Percentiles rank a stretch among this genome's conserved stretches.
Evolutionary conservation across 2,797 vertebrate species (phyloP).

Genomic region (Emydoidea blandingii): DNA sequence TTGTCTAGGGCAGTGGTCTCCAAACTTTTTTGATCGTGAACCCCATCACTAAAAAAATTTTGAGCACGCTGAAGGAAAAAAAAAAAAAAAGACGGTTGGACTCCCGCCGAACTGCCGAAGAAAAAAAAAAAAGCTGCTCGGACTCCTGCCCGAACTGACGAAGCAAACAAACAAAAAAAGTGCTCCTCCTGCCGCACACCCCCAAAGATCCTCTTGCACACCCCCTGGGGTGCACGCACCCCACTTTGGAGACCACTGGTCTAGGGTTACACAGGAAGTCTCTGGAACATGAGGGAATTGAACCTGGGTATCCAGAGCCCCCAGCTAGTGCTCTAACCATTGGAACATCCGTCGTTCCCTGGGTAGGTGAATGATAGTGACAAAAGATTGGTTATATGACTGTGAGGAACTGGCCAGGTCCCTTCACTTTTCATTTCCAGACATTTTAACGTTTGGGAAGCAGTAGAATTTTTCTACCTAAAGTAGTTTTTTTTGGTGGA

Average conservation of each 20-base stretch:
- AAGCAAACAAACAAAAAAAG: too few relatives aligned
- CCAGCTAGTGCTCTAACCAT: background rate
- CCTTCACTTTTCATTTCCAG: background rate
- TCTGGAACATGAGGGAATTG: background rate
- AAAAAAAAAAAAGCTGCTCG: too few relatives aligned
- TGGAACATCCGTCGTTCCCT: background rate
- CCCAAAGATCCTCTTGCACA: too few relatives aligned
- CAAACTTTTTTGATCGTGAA: too few relatives aligned
- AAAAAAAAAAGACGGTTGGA: too few relatives aligned
- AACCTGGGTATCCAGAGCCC: background rate
- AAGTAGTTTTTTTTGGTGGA: conserved; percentile 18
- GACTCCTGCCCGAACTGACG: too few relatives aligned
- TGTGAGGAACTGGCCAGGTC: background rate
- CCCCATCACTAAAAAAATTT: too few relatives aligned
- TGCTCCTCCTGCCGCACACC: too few relatives aligned
- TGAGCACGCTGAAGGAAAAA: too few relatives aligned
- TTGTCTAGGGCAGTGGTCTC: background rate
- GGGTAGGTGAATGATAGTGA: background rate
- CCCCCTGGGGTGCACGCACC: too few relatives aligned
- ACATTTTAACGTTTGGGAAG: background rate
- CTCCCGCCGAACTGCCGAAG: too few relatives aligned
- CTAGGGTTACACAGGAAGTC: background rate
- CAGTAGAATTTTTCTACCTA: conserved; percentile 1
- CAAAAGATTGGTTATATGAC: background rate
- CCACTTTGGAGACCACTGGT: too few relatives aligned